Conservation (phyloP, 2,797 vertebrate genomes). For the Muraenolepis orangiensis region DNA sequence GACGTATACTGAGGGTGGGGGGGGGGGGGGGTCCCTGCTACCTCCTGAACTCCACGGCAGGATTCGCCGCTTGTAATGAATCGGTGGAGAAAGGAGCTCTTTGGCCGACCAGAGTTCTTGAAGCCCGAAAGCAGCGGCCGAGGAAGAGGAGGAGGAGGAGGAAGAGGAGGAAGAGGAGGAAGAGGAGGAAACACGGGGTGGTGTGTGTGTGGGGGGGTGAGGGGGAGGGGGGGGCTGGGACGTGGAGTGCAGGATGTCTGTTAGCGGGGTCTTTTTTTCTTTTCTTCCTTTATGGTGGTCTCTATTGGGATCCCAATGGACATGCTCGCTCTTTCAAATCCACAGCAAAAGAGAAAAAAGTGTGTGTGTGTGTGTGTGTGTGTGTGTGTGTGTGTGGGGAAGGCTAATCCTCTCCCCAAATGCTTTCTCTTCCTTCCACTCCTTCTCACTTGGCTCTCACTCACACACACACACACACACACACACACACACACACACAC, state of each 20-base stretch:
- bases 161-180: not conserved
- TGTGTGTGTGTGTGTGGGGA: not conserved
- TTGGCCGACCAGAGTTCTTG: not conserved
- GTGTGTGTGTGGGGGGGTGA: too few relatives aligned
- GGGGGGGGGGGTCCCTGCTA: not conserved
- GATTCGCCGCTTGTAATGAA: not conserved
- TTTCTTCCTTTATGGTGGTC: constrained; percentile 18
- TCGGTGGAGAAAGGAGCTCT: not conserved
- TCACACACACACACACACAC: not conserved
- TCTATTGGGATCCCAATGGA: constrained; percentile 9
- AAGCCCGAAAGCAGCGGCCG: not conserved
- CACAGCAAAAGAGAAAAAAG: not conserved
- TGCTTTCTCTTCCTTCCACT: not conserved
- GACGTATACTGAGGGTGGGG: too few relatives aligned
- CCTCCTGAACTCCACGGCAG: not conserved
- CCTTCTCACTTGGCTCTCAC: constrained; percentile 6
- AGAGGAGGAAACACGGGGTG: not conserved
- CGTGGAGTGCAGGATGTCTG: not conserved
- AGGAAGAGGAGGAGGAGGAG: not conserved
- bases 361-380: constrained; percentile 2
- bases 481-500: constrained; percentile 22
- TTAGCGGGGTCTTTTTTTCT: not conserved
- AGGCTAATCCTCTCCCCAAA: not conserved
- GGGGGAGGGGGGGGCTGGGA: not conserved
- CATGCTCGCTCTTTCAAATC: not conserved